These are phyloP conservation scores for Lacerta bilineata DNA, from an alignment of 2,797 vertebrate species.

Conservation along the genomic window DNA sequence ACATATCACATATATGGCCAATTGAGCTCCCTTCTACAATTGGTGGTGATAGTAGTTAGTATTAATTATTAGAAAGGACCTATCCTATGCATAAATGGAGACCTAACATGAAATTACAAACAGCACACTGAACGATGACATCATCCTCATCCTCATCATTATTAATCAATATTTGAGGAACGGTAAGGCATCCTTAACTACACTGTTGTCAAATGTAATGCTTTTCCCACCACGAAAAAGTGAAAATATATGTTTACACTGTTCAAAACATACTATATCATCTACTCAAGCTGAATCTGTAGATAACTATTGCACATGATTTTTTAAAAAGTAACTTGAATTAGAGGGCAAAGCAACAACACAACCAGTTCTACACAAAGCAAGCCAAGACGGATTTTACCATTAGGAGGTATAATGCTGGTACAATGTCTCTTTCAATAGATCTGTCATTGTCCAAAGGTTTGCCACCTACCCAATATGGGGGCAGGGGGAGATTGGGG, in stretches of 20 bases:
- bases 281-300: neutral
- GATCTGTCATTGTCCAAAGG: neutral
- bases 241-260: conserved; percentile 1
- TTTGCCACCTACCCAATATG: neutral
- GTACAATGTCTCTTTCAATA: neutral
- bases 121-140: no score
- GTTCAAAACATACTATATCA: neutral
- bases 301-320: neutral
- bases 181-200: neutral
- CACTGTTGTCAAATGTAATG: neutral
- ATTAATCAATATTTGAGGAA: neutral
- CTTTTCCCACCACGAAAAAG: fast-evolving
- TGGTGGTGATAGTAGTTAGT: neutral
- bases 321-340: neutral
- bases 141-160: no score
- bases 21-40: neutral
- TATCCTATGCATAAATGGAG: no score
- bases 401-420: neutral
- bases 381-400: conserved; percentile 4
- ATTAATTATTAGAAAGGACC: no score
- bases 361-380: conserved; percentile 24
- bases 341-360: neutral
- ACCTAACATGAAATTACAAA: no score
- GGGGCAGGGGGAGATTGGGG: neutral
- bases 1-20: neutral